Conservation (phyloP, 2,113 vertebrate species). For the Triplophysa rosa region DNA sequence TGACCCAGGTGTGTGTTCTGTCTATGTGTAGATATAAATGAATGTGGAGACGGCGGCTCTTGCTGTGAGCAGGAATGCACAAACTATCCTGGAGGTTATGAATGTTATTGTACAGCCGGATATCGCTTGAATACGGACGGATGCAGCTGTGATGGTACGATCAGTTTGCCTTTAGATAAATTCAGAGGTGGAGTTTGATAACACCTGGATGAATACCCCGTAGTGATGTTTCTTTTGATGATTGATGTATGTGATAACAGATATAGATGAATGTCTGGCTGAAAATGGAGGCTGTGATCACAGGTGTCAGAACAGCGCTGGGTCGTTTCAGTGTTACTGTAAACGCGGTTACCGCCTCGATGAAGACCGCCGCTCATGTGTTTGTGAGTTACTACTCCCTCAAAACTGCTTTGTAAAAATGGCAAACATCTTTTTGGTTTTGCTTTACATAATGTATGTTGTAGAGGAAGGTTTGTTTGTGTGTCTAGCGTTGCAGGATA, state of each 20-base stretch:
- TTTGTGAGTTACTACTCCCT: conserved; percentile 73
- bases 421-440: no score
- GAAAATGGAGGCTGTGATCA: conserved; percentile 82
- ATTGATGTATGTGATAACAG: conserved; percentile 65
- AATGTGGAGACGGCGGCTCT: conserved; percentile 76
- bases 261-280: conserved; percentile 86
- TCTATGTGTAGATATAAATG: conserved; percentile 80
- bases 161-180: no score
- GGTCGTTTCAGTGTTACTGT: conserved; percentile 89
- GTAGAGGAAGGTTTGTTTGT: conserved; percentile 11
- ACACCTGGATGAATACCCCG: no score
- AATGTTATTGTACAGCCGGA: conserved; percentile 87
- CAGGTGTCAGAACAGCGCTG: conserved; percentile 81
- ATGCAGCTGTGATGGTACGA: conserved; percentile 87
- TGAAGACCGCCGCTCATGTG: conserved; percentile 80
- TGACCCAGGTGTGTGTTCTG: neutral
- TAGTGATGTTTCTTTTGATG: no score
- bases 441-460: no score
- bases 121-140: conserved; percentile 82
- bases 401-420: neutral
- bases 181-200: no score
- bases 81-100: conserved; percentile 90
- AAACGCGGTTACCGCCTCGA: conserved; percentile 79
- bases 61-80: conserved; percentile 91
- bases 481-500: conserved; percentile 71